phyloP scores from a whole-genome alignment of 2,113 vertebrate genomes.

The Romanogobio albipinnatus region DNA sequence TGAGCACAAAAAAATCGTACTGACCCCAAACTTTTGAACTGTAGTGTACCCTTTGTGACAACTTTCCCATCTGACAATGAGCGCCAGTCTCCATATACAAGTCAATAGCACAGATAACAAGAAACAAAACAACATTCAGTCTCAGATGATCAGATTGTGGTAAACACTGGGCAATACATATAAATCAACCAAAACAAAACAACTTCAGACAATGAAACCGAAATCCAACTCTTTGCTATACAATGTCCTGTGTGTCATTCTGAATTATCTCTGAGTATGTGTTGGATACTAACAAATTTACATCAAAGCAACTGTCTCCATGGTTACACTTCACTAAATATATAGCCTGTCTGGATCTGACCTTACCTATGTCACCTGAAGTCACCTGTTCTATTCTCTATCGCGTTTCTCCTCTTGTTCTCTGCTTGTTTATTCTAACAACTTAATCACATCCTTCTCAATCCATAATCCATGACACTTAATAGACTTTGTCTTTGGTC shows the following conservation, averaged over 20 bases:
- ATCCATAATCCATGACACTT: constrained; percentile 48
- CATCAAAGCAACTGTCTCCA: not conserved
- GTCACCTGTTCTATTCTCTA: constrained; percentile 14
- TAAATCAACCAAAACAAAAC: not conserved
- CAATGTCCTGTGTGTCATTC: not conserved
- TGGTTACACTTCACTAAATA: not conserved
- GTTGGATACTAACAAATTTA: not conserved
- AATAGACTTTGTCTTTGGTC: not conserved
- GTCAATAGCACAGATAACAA: not conserved
- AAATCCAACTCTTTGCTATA: not conserved
- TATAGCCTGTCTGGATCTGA: not conserved
- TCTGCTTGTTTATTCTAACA: constrained; percentile 9
- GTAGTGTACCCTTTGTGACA: not conserved
- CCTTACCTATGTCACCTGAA: not conserved
- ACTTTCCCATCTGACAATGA: not conserved
- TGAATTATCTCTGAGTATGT: not conserved
- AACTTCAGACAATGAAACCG: not conserved
- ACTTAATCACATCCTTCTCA: constrained; percentile 46
- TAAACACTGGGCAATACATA: not conserved
- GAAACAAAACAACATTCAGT: not conserved
- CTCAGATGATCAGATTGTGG: not conserved
- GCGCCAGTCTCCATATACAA: not conserved
- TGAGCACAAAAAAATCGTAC: not conserved
- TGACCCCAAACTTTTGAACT: not conserved
- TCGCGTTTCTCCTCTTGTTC: not conserved